Conservation (phyloP, 2,888 invertebrate species). For the Chrysolina americana region DNA sequence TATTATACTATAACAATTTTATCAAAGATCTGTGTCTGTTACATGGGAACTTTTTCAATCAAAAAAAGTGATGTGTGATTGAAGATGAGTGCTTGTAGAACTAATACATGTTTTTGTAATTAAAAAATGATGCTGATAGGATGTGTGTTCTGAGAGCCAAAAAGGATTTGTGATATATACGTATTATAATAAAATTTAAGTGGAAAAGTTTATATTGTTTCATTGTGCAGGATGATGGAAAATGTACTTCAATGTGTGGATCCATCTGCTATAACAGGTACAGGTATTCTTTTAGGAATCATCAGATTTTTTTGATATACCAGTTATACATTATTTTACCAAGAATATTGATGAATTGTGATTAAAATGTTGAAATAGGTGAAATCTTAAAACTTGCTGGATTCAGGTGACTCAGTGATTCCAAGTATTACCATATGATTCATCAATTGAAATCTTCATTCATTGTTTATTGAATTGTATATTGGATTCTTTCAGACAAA, state of each 20-base stretch:
- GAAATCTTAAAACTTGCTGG: too few species aligned
- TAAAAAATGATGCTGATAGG: conserved; percentile 71
- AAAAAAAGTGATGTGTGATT: conserved; percentile 65
- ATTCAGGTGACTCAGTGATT: too few species aligned
- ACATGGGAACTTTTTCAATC: conserved; percentile 63
- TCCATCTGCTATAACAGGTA: too few species aligned
- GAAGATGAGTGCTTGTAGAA: conserved; percentile 61
- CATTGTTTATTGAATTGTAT: not conserved
- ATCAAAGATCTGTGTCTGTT: conserved; percentile 68
- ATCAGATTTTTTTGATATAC: too few species aligned
- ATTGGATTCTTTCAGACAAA: not conserved
- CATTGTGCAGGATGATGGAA: conserved; percentile 48
- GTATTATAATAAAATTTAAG: conserved; percentile 73
- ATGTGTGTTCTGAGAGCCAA: conserved; percentile 81
- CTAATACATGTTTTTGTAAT: conserved; percentile 67
- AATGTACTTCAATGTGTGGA: too few species aligned
- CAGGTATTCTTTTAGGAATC: too few species aligned
- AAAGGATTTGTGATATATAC: conserved; percentile 83
- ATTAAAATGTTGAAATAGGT: too few species aligned
- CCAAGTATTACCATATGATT: too few species aligned
- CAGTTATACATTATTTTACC: too few species aligned
- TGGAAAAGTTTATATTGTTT: conserved; percentile 61
- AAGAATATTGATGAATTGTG: too few species aligned
- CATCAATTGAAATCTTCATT: too few species aligned
- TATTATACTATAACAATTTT: conserved; percentile 65